phyloP scores from a whole-genome alignment of 2,888 invertebrate genomes.

The Choreutis nemorana region DNA sequence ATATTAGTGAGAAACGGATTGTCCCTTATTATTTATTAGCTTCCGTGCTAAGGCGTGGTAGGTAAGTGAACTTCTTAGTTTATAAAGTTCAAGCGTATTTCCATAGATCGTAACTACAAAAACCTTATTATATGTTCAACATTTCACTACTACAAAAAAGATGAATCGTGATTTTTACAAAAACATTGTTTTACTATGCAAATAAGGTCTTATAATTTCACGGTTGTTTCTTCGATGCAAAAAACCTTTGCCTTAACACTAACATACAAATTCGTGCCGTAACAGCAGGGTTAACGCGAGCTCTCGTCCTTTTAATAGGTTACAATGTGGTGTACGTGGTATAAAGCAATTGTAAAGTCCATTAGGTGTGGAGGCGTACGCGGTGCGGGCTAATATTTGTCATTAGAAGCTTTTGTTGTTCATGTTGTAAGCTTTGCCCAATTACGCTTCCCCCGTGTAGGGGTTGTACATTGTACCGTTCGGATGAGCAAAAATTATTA shows the following conservation, averaged over 20 bases:
- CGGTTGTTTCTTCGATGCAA: no score
- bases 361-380: slow-evolving; percentile 43
- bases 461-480: slow-evolving; percentile 32
- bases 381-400: slow-evolving; percentile 43
- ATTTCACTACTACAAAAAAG: no score
- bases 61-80: no score
- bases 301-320: slow-evolving; percentile 31
- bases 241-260: not conserved
- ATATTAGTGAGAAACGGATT: slow-evolving; percentile 43
- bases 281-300: slow-evolving; percentile 25
- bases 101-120: no score
- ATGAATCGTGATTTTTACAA: no score
- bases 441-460: slow-evolving; percentile 18
- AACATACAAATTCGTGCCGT: slow-evolving; percentile 6
- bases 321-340: slow-evolving; percentile 27
- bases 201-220: no score
- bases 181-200: no score
- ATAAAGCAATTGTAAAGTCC: slow-evolving; percentile 49
- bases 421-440: slow-evolving; percentile 26
- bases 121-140: no score
- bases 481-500: slow-evolving; percentile 43
- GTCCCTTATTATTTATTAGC: slow-evolving; percentile 40
- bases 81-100: no score
- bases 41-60: slow-evolving; percentile 23
- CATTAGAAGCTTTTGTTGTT: slow-evolving; percentile 52